phyloP scores from a whole-genome alignment of 2,113 vertebrate species.

The Tangachromis dhanisi region DNA sequence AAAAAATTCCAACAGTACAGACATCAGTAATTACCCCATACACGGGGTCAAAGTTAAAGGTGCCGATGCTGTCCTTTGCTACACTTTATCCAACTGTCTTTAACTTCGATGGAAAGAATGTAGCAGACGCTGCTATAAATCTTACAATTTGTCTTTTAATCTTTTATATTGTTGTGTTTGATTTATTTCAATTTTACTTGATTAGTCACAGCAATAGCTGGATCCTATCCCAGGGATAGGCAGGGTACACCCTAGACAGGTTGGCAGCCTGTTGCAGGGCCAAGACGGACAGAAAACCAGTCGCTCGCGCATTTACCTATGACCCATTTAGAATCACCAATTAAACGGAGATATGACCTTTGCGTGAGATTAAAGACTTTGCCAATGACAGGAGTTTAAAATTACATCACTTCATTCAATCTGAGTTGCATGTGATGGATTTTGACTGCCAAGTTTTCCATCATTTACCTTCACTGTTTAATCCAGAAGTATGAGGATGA shows the following conservation, averaged over 20 bases:
- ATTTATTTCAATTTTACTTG: neutral
- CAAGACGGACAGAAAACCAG: neutral
- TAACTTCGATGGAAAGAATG: accelerated
- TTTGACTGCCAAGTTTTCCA: neutral
- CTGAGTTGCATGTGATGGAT: neutral
- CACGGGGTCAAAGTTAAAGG: neutral
- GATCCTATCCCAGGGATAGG: neutral
- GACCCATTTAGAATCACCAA: neutral
- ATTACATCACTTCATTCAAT: neutral
- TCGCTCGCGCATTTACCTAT: neutral
- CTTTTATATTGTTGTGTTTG: neutral
- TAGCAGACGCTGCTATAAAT: neutral
- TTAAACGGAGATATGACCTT: neutral
- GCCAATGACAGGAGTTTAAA: neutral
- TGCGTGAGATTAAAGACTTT: neutral
- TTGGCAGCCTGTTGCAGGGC: neutral
- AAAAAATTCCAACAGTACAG: neutral
- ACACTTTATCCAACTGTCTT: neutral
- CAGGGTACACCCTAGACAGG: neutral
- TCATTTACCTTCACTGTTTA: neutral
- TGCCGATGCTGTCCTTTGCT: neutral
- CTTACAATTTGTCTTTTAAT: neutral
- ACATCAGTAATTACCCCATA: neutral
- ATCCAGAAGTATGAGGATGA: neutral
- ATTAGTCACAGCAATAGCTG: neutral